A percentile compares a stretch with the other conserved stretches of the same genome.
These are phyloP conservation scores for Phodopus roborovskii DNA, from an alignment of 2,113 vertebrate species.

Conservation along the genomic window DNA sequence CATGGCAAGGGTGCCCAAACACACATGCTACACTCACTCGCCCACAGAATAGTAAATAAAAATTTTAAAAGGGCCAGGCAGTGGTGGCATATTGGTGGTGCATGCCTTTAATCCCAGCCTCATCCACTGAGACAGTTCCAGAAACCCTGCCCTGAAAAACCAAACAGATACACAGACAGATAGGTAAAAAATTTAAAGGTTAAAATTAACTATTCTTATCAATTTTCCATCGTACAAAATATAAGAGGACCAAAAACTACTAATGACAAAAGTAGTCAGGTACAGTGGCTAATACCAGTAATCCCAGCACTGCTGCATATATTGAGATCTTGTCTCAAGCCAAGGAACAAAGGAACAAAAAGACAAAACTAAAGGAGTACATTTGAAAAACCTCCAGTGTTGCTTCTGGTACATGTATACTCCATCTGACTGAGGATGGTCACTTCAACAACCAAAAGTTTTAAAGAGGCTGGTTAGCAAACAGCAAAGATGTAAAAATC, in stretches of 20 bases:
- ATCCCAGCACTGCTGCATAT: neutral
- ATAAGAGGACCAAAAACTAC: neutral
- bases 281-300: neutral
- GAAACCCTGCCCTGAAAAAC: too few species aligned
- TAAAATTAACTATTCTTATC: neutral
- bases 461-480: neutral
- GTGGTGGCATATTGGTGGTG: too few species aligned
- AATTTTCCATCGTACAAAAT: conserved; percentile 41
- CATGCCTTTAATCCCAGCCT: too few species aligned
- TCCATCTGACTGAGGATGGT: neutral
- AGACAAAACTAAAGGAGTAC: neutral
- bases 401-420: neutral
- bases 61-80: neutral
- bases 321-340: neutral
- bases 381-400: neutral
- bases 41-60: neutral
- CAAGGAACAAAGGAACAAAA: neutral
- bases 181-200: neutral
- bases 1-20: neutral
- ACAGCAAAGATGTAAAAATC: neutral
- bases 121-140: too few species aligned
- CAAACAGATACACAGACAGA: too few species aligned
- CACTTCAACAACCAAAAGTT: neutral
- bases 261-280: neutral
- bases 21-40: neutral